Evolutionary conservation across 2,888 invertebrate species (phyloP).

Genomic region (Choreutis nemorana): DNA sequence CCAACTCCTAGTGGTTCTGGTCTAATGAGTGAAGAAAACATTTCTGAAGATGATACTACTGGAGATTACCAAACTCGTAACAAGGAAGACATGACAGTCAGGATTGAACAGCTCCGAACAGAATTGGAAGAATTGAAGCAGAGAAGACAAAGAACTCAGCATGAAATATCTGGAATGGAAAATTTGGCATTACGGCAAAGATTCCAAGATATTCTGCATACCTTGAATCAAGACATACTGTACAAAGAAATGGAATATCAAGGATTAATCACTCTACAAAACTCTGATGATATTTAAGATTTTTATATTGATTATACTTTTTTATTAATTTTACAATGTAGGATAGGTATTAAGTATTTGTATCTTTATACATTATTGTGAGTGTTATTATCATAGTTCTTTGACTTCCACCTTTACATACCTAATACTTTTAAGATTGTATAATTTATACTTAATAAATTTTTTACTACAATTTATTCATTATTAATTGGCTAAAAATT

Average conservation of each 20-base stretch:
- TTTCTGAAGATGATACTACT: slow-evolving; percentile 43
- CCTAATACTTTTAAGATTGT: too few species aligned
- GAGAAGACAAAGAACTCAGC: slow-evolving; percentile 79
- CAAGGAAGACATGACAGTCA: slow-evolving; percentile 64
- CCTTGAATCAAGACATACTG: slow-evolving; percentile 79
- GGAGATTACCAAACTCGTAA: slow-evolving; percentile 31
- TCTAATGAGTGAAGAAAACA: slow-evolving; percentile 22
- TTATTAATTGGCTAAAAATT: too few species aligned
- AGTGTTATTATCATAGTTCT: too few species aligned
- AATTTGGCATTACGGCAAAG: slow-evolving; percentile 83
- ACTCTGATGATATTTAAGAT: slow-evolving; percentile 44
- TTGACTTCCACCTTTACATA: too few species aligned
- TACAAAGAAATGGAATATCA: slow-evolving; percentile 78
- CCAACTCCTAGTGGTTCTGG: slow-evolving; percentile 17
- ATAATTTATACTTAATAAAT: too few species aligned
- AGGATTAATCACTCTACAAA: slow-evolving; percentile 42
- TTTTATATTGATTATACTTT: too few species aligned
- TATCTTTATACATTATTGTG: too few species aligned
- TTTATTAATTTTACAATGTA: too few species aligned
- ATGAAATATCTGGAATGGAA: slow-evolving; percentile 85
- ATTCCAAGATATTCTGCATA: slow-evolving; percentile 83
- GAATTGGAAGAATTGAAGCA: slow-evolving; percentile 80
- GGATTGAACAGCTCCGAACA: slow-evolving; percentile 75
- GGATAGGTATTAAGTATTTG: too few species aligned
- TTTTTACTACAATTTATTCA: too few species aligned